These are phyloP conservation scores for Metalampra italica DNA, from an alignment of 2,888 invertebrate species.

Conservation along the genomic window DNA sequence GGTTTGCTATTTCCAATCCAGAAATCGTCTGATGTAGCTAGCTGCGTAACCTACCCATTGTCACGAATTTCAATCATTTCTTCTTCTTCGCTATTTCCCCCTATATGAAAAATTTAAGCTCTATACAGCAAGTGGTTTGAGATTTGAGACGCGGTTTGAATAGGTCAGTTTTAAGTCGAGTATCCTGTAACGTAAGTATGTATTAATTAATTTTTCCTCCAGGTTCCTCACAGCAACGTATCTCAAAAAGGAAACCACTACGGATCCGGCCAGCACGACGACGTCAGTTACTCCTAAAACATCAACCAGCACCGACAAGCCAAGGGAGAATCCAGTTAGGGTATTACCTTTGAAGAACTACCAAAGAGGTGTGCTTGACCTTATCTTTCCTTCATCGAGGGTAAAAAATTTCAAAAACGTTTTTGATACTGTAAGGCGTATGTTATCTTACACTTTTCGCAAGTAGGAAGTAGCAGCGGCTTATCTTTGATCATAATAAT, in stretches of 20 bases:
- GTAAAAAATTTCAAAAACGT: slow-evolving; percentile 49
- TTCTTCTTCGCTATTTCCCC: too few relatives aligned
- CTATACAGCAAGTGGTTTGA: too few relatives aligned
- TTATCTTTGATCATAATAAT: too few relatives aligned
- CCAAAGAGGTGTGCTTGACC: slow-evolving; percentile 49
- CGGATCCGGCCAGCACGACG: background rate
- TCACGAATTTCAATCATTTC: too few relatives aligned
- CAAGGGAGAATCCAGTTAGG: slow-evolving; percentile 20
- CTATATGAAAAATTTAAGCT: too few relatives aligned
- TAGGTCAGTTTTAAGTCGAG: too few relatives aligned
- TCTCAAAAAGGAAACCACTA: slow-evolving; percentile 11
- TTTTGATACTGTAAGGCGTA: slow-evolving; percentile 41
- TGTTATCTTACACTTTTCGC: slow-evolving; percentile 52
- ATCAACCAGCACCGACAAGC: slow-evolving; percentile 21
- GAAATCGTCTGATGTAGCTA: too few relatives aligned
- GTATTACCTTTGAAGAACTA: slow-evolving; percentile 30
- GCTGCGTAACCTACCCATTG: too few relatives aligned
- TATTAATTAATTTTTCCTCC: background rate
- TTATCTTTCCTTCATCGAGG: slow-evolving; percentile 49
- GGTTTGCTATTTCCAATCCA: too few relatives aligned
- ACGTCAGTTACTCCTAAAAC: slow-evolving; percentile 5
- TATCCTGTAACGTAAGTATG: background rate
- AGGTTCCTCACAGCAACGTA: slow-evolving; percentile 10
- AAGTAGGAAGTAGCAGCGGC: background rate
- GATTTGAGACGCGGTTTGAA: too few relatives aligned